phyloP scores from a whole-genome alignment of 2,888 invertebrate genomes.

The Mesochorus sp. region DNA sequence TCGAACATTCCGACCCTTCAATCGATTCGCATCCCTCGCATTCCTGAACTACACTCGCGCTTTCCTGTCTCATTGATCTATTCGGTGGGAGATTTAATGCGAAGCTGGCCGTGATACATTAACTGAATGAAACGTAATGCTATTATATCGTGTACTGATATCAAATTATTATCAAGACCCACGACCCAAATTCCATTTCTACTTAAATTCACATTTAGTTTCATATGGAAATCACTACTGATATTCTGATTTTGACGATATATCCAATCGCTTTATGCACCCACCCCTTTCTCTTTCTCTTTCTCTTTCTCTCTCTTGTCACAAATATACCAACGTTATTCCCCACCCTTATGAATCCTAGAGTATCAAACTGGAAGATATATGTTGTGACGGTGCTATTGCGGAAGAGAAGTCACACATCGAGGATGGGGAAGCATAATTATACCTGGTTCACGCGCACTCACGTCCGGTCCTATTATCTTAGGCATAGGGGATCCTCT shows the following conservation, averaged over 20 bases:
- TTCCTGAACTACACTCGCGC: slow-evolving; percentile 29
- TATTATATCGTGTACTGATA: too few relatives aligned
- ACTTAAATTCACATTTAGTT: slow-evolving; percentile 69
- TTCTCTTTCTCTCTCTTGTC: slow-evolving; percentile 44
- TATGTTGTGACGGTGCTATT: slow-evolving; percentile 27
- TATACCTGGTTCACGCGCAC: slow-evolving; percentile 67
- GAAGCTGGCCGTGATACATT: neutral
- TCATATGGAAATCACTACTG: slow-evolving; percentile 53
- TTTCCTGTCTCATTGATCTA: slow-evolving; percentile 36
- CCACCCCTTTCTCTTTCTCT: too few relatives aligned
- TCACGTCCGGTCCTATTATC: slow-evolving; percentile 66
- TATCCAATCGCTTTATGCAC: too few relatives aligned
- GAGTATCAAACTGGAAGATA: slow-evolving; percentile 28
- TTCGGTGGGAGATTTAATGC: slow-evolving; percentile 18
- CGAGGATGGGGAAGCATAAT: slow-evolving; percentile 70
- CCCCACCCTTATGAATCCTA: slow-evolving; percentile 16
- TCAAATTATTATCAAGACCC: too few relatives aligned
- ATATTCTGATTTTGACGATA: too few relatives aligned
- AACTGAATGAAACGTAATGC: neutral
- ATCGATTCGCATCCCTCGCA: slow-evolving; percentile 50
- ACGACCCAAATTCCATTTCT: slow-evolving; percentile 27
- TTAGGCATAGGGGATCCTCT: slow-evolving; percentile 53
- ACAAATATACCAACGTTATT: neutral
- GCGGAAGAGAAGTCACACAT: slow-evolving; percentile 63
- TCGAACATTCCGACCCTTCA: slow-evolving; percentile 36